phyloP scores from a whole-genome alignment of 2,888 invertebrate species.

The Ochropacha duplaris region DNA sequence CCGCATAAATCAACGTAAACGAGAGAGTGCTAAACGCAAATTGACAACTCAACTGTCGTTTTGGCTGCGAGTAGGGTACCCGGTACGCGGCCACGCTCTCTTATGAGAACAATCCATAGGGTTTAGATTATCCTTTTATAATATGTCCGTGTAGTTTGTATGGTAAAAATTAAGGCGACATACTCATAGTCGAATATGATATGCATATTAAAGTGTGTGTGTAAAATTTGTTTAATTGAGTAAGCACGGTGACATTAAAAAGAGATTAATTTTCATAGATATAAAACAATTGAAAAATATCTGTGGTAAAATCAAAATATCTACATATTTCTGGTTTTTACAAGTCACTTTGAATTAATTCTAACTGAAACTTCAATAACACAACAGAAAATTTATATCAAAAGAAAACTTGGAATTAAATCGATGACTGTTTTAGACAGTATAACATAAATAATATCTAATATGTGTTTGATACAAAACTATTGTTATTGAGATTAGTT shows the following conservation, averaged over 20 bases:
- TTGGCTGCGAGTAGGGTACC: slow-evolving; percentile 45
- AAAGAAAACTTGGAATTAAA: too few species aligned
- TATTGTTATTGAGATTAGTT: background rate
- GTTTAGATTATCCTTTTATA: slow-evolving; percentile 26
- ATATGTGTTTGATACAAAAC: too few species aligned
- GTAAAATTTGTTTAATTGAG: too few species aligned
- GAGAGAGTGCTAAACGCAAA: slow-evolving; percentile 56
- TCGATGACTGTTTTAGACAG: too few species aligned
- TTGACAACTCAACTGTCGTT: slow-evolving; percentile 60
- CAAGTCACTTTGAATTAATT: too few species aligned
- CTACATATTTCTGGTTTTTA: too few species aligned
- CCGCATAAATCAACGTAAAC: slow-evolving; percentile 55
- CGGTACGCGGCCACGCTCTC: slow-evolving; percentile 24
- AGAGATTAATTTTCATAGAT: background rate
- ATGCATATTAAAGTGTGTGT: too few species aligned
- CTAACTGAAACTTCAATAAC: too few species aligned
- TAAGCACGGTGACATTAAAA: background rate
- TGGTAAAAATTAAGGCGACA: background rate
- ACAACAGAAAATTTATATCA: background rate
- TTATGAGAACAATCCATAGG: slow-evolving; percentile 37
- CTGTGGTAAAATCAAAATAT: too few species aligned
- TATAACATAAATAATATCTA: too few species aligned
- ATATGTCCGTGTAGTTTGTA: slow-evolving; percentile 6
- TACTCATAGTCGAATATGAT: background rate
- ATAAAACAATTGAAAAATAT: background rate